These are phyloP conservation scores for Xestoiulus laeticollis DNA, from an alignment of 2,888 invertebrate species.

Conservation along the genomic window DNA sequence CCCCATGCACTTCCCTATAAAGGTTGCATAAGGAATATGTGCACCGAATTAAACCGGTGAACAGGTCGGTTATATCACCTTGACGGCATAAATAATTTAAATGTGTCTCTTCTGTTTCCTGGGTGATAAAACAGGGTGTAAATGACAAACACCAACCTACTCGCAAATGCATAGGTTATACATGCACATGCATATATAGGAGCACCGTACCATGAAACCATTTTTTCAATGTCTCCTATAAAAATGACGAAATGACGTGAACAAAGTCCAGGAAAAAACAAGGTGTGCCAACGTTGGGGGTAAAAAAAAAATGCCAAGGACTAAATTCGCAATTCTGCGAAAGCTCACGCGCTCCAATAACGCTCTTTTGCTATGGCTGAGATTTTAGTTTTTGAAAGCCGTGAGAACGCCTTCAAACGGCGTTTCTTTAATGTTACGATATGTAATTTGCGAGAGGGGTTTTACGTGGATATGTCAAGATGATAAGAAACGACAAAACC, in stretches of 20 bases:
- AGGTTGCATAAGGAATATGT: not conserved
- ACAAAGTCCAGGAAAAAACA: not conserved
- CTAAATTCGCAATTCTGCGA: constrained; percentile 15
- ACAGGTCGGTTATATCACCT: constrained; percentile 30
- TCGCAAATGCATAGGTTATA: too few relatives aligned
- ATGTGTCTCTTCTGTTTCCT: not conserved
- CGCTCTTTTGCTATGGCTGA: not conserved
- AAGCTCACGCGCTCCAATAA: not conserved
- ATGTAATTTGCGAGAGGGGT: not conserved
- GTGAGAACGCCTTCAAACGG: not conserved
- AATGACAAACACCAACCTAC: not conserved
- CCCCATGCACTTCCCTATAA: not conserved
- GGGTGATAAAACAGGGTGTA: constrained; percentile 6
- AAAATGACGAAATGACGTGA: not conserved
- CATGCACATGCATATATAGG: not conserved
- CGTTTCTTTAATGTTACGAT: not conserved
- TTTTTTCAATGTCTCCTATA: not conserved
- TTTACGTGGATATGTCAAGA: not conserved
- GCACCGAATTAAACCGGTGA: not conserved
- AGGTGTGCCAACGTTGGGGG: not conserved
- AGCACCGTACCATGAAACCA: not conserved
- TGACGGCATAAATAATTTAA: not conserved
- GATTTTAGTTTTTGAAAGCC: not conserved
- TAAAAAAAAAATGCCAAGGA: not conserved
- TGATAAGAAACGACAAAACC: constrained; percentile 3